Percentiles rank a stretch among this genome's conserved stretches.
Conservation (phyloP, 2,797 vertebrate genomes). For the Ctenopoma kingsleyae region DNA sequence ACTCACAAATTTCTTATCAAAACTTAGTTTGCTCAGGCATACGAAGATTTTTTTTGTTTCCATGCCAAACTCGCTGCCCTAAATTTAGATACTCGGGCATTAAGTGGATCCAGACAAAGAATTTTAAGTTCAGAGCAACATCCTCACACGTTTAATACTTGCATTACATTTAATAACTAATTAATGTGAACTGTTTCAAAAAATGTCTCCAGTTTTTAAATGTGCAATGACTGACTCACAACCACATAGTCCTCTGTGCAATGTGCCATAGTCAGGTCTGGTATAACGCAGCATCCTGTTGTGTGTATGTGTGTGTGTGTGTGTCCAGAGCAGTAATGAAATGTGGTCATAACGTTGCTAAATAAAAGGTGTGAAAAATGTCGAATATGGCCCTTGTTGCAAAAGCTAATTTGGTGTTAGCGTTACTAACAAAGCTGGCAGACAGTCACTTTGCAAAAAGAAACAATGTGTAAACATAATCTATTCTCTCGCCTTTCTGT, state of each 20-base stretch:
- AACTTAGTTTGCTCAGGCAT: not conserved
- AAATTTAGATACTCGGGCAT: not conserved
- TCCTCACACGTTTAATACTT: not conserved
- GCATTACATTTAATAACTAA: not conserved
- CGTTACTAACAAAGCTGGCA: no score
- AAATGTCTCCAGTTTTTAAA: not conserved
- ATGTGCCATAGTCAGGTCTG: not conserved
- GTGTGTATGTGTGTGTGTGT: no score
- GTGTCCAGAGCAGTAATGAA: not conserved
- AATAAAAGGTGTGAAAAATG: no score
- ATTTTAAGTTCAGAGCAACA: not conserved
- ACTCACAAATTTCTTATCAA: constrained; percentile 13
- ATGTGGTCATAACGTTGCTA: no score
- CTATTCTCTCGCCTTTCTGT: no score
- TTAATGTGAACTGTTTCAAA: not conserved
- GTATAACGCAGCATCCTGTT: not conserved
- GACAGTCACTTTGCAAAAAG: no score
- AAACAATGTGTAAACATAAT: no score
- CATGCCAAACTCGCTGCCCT: not conserved
- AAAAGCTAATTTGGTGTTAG: no score
- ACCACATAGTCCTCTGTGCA: not conserved
- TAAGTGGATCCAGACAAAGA: no score
- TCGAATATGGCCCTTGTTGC: no score
- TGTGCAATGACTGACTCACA: not conserved
- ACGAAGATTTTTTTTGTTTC: not conserved